Conservation (phyloP, 1,140 invertebrate species). For the Zelostemma sp. region DNA sequence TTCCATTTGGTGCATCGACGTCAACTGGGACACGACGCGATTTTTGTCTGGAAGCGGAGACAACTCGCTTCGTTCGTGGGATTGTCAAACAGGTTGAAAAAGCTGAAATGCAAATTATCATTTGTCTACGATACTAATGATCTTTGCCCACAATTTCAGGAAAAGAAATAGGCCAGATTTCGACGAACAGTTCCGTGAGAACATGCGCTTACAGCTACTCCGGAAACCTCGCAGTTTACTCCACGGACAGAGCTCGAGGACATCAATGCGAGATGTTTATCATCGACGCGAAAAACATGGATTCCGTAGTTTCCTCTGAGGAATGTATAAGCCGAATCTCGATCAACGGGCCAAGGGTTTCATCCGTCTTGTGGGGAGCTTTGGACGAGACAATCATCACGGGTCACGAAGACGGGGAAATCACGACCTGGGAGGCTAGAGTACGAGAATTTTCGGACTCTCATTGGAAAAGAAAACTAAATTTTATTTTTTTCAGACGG, state of each 20-base stretch:
- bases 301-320: constrained; percentile 71
- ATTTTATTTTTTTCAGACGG: constrained; percentile 75
- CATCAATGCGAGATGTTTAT: constrained; percentile 92
- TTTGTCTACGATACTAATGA: too few species aligned
- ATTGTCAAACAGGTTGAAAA: constrained; percentile 81
- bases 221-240: constrained; percentile 91
- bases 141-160: constrained; percentile 69
- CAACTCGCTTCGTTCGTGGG: constrained; percentile 90
- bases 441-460: too few species aligned
- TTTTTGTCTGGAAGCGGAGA: constrained; percentile 96
- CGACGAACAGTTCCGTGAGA: constrained; percentile 90
- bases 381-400: constrained; percentile 93
- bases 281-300: constrained; percentile 82
- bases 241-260: constrained; percentile 93
- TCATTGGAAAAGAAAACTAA: too few species aligned
- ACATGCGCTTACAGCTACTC: constrained; percentile 94
- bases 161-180: constrained; percentile 80
- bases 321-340: constrained; percentile 76
- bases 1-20: constrained; percentile 97
- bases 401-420: constrained; percentile 94
- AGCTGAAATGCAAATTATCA: too few species aligned
- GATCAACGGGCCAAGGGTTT: constrained; percentile 84
- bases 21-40: constrained; percentile 94
- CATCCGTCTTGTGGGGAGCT: constrained; percentile 92
- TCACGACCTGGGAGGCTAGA: constrained; percentile 92